Evolutionary conservation across 2,888 invertebrate genomes (phyloP), one percentile per base, ranked within the genome.

Genomic region (Diogma glabrata): DNA sequence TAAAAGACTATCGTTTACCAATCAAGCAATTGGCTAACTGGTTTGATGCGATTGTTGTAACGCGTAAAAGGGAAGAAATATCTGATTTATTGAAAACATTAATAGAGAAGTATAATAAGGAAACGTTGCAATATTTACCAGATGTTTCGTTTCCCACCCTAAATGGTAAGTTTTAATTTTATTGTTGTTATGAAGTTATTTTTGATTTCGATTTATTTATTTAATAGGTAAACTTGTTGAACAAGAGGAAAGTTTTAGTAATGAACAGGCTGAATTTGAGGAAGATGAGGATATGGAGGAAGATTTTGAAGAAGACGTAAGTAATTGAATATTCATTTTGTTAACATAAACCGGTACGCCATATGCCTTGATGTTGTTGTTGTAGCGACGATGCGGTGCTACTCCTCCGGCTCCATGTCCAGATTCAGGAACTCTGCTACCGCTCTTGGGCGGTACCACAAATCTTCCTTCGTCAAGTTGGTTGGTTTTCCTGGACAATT

Each of bases 1-100:
- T 94, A 51, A 74, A 76, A 58, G 87, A 91, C 68, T 94, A 87
- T 63, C 72, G 78, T 49, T 72, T 88, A 58, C 93, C 94, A 22
- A 89, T 94, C 59, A 84, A 84, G 65, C 80, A 84, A 55, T 70
- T 94, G 54, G 75, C 79, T 50, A 79, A 80, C 62, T 95, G 94
- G 95, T 95, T 95, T 66, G 82, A 86, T 56, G 84, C 86, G 62
- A 82, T 88, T 53, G 74, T 81, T 4, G 89, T 93, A 0, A 85
- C 84, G 3, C 76, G 82, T 51, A 95, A 95, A 72, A 75, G 95
- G 52, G 87, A 88, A 67, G 87, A 92, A 58, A 84, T 95, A 57
- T 85, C 87, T 26, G 76, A 80, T 55, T 72, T 94, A 54, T 76
- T 95, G 49, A 81, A 84, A 61, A 67, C 72, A 33, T 70, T 93